A percentile compares a stretch with the other conserved stretches of the same genome.
phyloP scores from a whole-genome alignment of 2,888 invertebrate genomes.

The Polymixis lichenea region DNA sequence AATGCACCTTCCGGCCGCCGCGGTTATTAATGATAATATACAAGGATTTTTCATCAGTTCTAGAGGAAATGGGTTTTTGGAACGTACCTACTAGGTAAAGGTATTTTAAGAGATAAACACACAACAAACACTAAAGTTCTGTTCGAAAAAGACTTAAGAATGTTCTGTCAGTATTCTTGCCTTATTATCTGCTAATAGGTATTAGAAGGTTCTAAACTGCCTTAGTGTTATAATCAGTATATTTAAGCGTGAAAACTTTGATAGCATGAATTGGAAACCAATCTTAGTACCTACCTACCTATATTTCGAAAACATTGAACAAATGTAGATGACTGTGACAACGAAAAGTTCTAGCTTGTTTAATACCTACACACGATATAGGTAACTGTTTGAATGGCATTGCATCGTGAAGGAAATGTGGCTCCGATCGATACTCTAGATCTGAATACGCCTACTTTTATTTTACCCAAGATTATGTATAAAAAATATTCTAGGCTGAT shows the following conservation, averaged over 20 bases:
- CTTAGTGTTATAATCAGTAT: background rate
- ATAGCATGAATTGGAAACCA: background rate
- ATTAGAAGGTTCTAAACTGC: no score
- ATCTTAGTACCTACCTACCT: background rate
- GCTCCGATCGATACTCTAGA: constrained; percentile 9
- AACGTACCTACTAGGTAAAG: background rate
- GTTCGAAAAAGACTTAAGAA: no score
- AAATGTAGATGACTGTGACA: constrained; percentile 7
- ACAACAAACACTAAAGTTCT: background rate
- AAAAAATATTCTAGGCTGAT: background rate
- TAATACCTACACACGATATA: background rate
- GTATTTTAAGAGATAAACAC: background rate
- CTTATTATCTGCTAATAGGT: no score
- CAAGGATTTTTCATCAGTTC: constrained; percentile 8
- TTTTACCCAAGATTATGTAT: background rate
- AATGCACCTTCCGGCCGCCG: constrained; percentile 45
- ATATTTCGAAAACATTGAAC: background rate
- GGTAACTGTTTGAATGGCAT: constrained; percentile 7
- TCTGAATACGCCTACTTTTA: background rate
- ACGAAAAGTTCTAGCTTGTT: constrained; percentile 15
- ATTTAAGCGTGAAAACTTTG: background rate
- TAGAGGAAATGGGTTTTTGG: background rate
- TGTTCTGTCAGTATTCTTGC: no score
- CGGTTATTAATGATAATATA: constrained; percentile 40
- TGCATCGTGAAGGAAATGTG: background rate